Base-by-base conservation (phyloP, 2,888 invertebrate species). In the Ganaspis brasiliensis region DNA sequence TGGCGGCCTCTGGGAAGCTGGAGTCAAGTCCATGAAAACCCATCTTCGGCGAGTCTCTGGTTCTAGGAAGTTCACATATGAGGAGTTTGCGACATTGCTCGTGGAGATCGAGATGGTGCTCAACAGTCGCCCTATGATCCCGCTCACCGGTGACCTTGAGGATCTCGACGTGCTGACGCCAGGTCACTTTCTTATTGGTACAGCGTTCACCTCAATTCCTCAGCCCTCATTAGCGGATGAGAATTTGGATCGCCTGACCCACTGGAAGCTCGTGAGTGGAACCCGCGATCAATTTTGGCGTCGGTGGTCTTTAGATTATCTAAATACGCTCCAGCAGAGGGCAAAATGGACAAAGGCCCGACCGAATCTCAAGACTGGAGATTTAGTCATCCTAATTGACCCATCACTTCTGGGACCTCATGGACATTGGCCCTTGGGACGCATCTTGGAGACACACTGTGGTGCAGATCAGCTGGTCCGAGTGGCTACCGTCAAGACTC, bases 341-440 rank as follows among this genome's bases (percentile, higher is more conserved):
- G 40, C 63, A 5, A 79, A 79, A 26, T 79, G 77, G 79, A 37
- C 21, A 5, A 14, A 8, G 10, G 19, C n/a, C 1, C 26, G 56
- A 8, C 6, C 16, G 4, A 49, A 70, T n/a, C 6, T 77, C 3
- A 35, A 31, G 12, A 37, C 57, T 6, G 82, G 81, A 0, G 75
- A 82, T 1, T 14, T 84, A 9, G 83, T 85, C 0, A 40, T 84
- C 2, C n/a, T 84, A 0, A 67, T 73, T 26, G 76, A 76, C 0
- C 76, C 77, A 0, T 61, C 74, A 6, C 37, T 75, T 0, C 12
- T 45, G 14, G 45, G 45, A 3, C 79, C 81, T 8, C 79, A 81
- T 0, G 12, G 45, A 2, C 72, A 81, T 26, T 83, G 86, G 84
- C 71, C 74, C 9, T 59, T 84, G 1, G 85, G 79, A 0, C 37